These are phyloP conservation scores for Ceriagrion tenellum DNA, from an alignment of 2,888 invertebrate species.

Conservation along the genomic window DNA sequence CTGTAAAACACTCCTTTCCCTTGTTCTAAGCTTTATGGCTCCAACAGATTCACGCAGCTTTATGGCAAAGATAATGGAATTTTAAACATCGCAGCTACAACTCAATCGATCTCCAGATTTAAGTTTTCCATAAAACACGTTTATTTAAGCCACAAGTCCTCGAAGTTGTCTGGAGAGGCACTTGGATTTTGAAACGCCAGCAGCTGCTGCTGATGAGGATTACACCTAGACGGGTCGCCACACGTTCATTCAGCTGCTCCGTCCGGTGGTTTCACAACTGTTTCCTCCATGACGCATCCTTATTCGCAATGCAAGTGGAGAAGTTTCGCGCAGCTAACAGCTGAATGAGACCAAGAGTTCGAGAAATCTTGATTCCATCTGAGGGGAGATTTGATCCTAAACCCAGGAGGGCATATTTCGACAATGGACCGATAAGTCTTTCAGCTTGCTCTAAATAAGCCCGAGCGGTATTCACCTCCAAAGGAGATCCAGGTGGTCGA, in stretches of 20 bases:
- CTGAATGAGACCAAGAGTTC: background rate
- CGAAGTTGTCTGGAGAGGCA: background rate
- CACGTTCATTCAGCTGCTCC: background rate
- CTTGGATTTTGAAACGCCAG: background rate
- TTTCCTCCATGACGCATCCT: background rate
- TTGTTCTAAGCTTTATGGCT: background rate
- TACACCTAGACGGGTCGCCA: background rate
- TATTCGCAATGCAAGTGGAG: background rate
- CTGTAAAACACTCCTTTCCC: background rate
- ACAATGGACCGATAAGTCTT: background rate
- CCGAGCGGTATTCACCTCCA: background rate
- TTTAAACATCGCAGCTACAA: background rate
- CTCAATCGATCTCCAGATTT: background rate
- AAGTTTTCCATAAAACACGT: background rate
- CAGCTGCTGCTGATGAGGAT: background rate
- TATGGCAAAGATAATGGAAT: background rate
- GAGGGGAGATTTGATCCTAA: background rate
- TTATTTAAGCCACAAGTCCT: background rate
- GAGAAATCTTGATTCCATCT: background rate
- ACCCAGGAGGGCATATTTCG: background rate
- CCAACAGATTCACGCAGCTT: background rate
- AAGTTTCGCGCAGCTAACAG: background rate
- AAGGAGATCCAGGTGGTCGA: background rate
- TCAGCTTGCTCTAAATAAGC: background rate
- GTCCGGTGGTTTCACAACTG: background rate